Conservation (phyloP, 2,113 vertebrate genomes). For the Ciconia boyciana region DNA sequence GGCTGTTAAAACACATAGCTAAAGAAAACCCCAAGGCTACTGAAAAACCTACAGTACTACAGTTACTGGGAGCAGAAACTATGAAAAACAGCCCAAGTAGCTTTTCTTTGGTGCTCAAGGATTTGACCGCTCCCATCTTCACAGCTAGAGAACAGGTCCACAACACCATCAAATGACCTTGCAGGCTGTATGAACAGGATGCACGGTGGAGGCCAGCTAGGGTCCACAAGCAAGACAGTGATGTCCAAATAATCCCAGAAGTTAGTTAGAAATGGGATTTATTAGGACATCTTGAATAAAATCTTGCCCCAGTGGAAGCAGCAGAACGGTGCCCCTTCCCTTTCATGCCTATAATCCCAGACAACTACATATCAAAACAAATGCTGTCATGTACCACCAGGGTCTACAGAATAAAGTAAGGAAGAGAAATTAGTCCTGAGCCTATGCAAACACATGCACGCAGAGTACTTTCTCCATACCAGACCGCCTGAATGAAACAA, state of each 20-base stretch:
- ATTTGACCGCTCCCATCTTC: neutral
- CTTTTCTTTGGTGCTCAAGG: neutral
- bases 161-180: neutral
- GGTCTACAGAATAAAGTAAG: neutral
- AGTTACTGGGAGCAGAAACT: neutral
- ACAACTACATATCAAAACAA: neutral
- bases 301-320: neutral
- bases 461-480: neutral
- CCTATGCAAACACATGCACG: neutral
- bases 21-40: neutral
- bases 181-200: neutral
- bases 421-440: neutral
- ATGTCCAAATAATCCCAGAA: neutral
- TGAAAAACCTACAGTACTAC: neutral
- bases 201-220: neutral
- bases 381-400: neutral
- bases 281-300: neutral
- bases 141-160: neutral
- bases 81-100: neutral
- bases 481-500: neutral
- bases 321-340: neutral
- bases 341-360: neutral
- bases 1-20: neutral
- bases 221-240: fast-evolving
- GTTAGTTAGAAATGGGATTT: neutral